Evolutionary conservation across 1,140 invertebrate species (phyloP), one percentile per base, ranked within the genome.

Genomic region (Pogonomyrmex barbatus): DNA sequence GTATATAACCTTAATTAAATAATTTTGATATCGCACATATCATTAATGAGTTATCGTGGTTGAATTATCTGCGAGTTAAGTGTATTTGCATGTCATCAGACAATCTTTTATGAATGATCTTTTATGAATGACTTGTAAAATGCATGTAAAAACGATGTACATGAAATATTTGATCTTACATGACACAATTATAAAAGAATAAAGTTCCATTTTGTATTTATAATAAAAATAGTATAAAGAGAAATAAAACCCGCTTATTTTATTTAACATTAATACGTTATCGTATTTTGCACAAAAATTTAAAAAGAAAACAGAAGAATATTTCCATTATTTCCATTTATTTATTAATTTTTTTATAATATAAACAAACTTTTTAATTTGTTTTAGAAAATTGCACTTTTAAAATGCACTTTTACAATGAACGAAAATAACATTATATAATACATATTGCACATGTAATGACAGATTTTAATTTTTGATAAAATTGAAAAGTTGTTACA

Each of bases 261-360:
- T 58, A 89, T 89, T 90, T 87, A 90, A 90, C 52, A 50, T 88
- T 86, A 79, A 86, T 91, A 86, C 67, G 54, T 81, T 54, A 85
- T 86, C 54, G 70, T 65, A 47, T 0, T 47, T 78, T 17, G 3
- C 42, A 36, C 45, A 47, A 33, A 63, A 78, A n/a, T 77, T 73
- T 30, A 36, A 10, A 52, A 39, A 10, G 6, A 42, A 14, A 58
- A 17, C n/a, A 47, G 3, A 12, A 67, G 14, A 8, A 24, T 24
- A 12, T 56, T 24, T 39, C 12, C 14, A 39, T 24, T 24, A 24
- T 24, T 24, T 24, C 24, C 24, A 24, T 24, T 24, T 24, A 24
- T 24, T 24, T 24, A 24, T 24, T 24, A 24, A 24, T 24, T 24
- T 24, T 24, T 24, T 24, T 24, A 24, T 33, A 12, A 60, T 54